Conservation (phyloP, 2,797 vertebrate species). For the Eulemur mongoz region DNA sequence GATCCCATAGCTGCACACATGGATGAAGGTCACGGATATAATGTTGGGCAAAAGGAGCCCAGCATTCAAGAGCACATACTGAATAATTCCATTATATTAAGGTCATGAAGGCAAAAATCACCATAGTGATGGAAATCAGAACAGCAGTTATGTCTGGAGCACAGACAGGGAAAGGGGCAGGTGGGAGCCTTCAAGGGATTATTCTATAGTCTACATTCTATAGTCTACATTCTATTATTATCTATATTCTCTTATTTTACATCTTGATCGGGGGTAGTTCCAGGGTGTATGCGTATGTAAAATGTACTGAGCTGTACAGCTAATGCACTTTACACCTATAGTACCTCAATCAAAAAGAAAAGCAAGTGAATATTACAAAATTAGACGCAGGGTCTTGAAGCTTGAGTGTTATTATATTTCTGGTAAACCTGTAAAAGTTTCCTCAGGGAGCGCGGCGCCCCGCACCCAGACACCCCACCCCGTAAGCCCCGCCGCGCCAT, state of each 20-base stretch:
- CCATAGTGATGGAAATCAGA: not conserved
- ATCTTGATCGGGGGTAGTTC: not conserved
- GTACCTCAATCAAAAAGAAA: not conserved
- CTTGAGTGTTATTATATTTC: not conserved
- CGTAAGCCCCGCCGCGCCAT: not conserved
- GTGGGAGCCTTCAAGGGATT: not conserved
- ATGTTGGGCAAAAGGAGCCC: not conserved
- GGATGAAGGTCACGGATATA: not conserved
- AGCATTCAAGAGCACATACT: accelerated
- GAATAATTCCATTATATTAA: too few relatives aligned
- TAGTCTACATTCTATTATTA: not conserved
- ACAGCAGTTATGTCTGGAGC: not conserved
- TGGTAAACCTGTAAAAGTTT: not conserved
- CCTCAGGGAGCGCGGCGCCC: not conserved
- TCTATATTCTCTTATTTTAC: not conserved
- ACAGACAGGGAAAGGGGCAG: not conserved
- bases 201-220: not conserved
- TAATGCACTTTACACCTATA: not conserved
- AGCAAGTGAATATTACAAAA: not conserved
- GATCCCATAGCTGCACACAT: not conserved
- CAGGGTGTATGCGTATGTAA: not conserved
- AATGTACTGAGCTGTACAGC: not conserved
- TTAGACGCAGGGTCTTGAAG: not conserved
- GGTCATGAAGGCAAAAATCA: not conserved
- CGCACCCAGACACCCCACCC: not conserved